Conservation (phyloP, 2,797 vertebrate genomes). For the Loriculus beryllinus region DNA sequence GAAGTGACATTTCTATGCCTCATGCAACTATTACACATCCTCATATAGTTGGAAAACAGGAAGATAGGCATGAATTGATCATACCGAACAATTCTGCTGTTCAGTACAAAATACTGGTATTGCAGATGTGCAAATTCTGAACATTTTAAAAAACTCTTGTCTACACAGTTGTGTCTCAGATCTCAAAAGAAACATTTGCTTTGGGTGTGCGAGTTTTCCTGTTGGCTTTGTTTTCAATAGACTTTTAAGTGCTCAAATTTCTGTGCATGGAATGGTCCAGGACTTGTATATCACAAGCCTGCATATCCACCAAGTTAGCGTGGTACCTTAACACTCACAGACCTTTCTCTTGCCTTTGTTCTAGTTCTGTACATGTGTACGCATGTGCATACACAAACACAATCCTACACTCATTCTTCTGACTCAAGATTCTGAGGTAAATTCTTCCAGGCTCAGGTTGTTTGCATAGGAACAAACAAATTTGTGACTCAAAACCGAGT, state of each 20-base stretch:
- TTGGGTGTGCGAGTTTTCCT: background rate
- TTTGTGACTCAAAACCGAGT: fast-evolving
- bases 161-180: background rate
- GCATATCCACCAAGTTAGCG: background rate
- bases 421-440: background rate
- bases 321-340: background rate
- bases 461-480: background rate
- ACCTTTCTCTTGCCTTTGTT: background rate
- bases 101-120: background rate
- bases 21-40: background rate
- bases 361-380: background rate
- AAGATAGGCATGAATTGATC: background rate
- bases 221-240: background rate
- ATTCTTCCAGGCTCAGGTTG: background rate
- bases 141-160: background rate
- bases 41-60: background rate
- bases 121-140: background rate
- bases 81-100: background rate
- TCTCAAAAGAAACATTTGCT: background rate
- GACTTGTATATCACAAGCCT: background rate
- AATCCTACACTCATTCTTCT: background rate
- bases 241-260: background rate
- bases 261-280: background rate
- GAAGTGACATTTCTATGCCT: background rate
- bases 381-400: fast-evolving